Percentiles rank a stretch among this genome's conserved stretches.
These are phyloP conservation scores for Antennarius striatus DNA, from an alignment of 2,113 vertebrate species.

Conservation along the genomic window DNA sequence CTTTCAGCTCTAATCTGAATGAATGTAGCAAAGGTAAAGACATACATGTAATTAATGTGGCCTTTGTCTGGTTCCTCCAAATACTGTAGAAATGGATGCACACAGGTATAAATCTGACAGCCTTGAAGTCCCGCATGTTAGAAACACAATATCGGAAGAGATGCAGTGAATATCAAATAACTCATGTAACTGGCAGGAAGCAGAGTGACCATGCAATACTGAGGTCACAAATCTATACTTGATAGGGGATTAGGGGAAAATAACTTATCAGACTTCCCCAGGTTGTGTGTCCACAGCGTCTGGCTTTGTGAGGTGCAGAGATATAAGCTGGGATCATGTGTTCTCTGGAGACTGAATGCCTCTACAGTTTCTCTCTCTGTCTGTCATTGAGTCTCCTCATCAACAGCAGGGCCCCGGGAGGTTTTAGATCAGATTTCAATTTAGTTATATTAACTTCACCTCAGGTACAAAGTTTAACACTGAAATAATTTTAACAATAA, in stretches of 20 bases:
- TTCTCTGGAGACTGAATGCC: constrained; percentile 9
- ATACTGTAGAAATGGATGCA: too few species aligned
- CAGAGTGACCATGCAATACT: constrained; percentile 8
- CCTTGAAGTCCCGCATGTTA: background rate
- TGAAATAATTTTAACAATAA: too few species aligned
- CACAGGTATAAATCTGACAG: background rate
- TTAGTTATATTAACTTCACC: constrained; percentile 3
- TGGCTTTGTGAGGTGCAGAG: constrained; percentile 17
- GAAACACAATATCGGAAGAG: background rate
- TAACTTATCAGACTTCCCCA: constrained; percentile 16
- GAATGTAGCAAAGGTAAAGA: too few species aligned
- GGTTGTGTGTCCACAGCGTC: constrained; percentile 28
- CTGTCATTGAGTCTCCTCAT: constrained; percentile 46
- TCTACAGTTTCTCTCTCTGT: constrained; percentile 32
- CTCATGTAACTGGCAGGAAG: constrained; percentile 11
- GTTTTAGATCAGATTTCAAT: constrained; percentile 32
- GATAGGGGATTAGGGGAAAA: constrained; percentile 26
- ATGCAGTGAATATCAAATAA: background rate
- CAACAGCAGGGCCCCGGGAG: constrained; percentile 21
- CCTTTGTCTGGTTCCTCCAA: too few species aligned
- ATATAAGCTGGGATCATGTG: constrained; percentile 39
- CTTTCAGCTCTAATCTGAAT: too few species aligned
- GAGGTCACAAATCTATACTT: constrained; percentile 14
- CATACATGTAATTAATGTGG: too few species aligned
- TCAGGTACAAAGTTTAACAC: too few species aligned